Evolutionary conservation across 2,888 invertebrate genomes (phyloP).

Genomic region (Bombylius major): DNA sequence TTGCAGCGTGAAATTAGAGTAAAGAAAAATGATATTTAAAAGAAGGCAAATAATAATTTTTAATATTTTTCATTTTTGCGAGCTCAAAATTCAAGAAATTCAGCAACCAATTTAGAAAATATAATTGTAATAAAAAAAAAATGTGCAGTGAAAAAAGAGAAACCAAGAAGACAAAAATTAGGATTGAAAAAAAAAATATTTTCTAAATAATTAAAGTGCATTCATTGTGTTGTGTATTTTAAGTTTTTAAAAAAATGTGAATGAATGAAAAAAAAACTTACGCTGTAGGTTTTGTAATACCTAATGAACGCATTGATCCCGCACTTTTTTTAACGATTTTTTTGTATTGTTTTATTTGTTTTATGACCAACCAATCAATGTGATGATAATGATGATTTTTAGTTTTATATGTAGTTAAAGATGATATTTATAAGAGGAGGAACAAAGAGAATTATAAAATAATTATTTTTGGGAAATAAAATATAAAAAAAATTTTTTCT

Average conservation of each 20-base stretch:
- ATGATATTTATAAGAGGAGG: no score
- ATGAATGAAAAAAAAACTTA: conserved; percentile 24
- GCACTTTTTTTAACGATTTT: conserved; percentile 11
- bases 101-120: no score
- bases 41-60: neutral
- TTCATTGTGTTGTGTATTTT: no score
- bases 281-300: conserved; percentile 35
- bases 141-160: neutral
- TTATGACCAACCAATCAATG: no score
- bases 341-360: no score
- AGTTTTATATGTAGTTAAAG: no score
- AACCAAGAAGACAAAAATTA: no score
- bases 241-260: neutral
- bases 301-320: conserved; percentile 19
- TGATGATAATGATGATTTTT: neutral
- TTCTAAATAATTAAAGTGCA: no score
- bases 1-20: neutral
- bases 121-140: neutral
- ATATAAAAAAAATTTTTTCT: no score
- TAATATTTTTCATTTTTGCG: no score
- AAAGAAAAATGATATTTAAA: neutral
- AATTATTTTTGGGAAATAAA: neutral
- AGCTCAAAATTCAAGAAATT: no score
- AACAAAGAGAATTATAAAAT: neutral
- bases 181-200: no score